A percentile compares a stretch with the other conserved stretches of the same genome.
Evolutionary conservation across 1,140 invertebrate species (phyloP).

Genomic region (Drosophila sulfurigaster): DNA sequence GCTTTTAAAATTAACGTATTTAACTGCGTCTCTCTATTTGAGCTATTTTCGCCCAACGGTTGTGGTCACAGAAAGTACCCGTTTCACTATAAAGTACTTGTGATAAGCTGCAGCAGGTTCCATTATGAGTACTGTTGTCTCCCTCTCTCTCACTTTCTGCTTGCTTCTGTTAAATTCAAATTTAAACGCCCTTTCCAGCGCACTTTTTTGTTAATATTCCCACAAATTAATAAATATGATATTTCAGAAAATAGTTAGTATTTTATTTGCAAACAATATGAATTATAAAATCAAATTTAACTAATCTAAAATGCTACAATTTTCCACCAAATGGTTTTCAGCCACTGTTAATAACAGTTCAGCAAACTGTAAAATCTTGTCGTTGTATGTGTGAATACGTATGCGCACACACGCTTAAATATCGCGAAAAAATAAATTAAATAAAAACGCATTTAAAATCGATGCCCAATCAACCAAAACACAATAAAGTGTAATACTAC

Average conservation of each 20-base stretch:
- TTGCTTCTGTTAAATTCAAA: slow-evolving; percentile 32
- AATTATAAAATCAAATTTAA: neutral
- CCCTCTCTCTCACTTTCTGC: neutral
- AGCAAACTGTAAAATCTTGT: slow-evolving; percentile 42
- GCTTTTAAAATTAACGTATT: neutral
- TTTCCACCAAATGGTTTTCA: neutral
- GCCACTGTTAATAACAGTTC: slow-evolving; percentile 40
- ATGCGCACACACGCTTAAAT: slow-evolving; percentile 54
- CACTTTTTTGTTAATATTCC: neutral
- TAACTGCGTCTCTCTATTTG: neutral
- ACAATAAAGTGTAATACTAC: slow-evolving; percentile 64
- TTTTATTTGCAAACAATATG: neutral
- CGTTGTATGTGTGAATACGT: slow-evolving; percentile 46
- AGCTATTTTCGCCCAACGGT: neutral
- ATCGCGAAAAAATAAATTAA: slow-evolving; percentile 66
- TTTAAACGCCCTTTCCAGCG: neutral
- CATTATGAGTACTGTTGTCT: neutral
- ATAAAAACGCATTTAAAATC: slow-evolving; percentile 72
- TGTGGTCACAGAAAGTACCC: slow-evolving; percentile 16
- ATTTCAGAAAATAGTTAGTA: neutral
- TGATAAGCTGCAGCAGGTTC: neutral
- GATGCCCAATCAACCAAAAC: slow-evolving; percentile 62
- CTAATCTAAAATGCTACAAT: neutral
- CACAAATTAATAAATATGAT: neutral
- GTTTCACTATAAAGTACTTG: slow-evolving; percentile 22